A percentile compares a stretch with the other conserved stretches of the same genome.
These are phyloP conservation scores for Menura novaehollandiae DNA, from an alignment of 2,113 vertebrate genomes.

Conservation along the genomic window DNA sequence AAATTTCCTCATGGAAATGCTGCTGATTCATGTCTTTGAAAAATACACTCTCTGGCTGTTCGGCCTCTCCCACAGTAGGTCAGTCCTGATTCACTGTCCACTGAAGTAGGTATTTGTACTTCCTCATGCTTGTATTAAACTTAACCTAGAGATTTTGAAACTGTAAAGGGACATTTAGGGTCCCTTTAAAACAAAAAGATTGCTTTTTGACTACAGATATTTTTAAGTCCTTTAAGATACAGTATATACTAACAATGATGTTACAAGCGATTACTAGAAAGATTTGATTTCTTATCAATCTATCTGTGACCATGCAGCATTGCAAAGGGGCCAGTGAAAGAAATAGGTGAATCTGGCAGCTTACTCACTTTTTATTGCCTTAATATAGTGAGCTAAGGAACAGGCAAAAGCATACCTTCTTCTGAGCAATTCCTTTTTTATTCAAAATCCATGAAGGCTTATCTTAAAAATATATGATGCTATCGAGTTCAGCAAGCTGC, in stretches of 20 bases:
- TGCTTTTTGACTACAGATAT: not conserved
- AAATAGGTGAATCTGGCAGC: not conserved
- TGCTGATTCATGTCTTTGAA: not conserved
- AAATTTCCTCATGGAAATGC: not conserved
- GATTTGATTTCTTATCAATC: not conserved
- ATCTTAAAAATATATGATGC: slow-evolving; percentile 19
- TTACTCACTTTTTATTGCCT: not conserved
- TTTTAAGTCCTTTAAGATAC: not conserved
- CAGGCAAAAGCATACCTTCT: not conserved
- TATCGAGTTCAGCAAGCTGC: not conserved
- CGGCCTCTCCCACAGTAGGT: not conserved
- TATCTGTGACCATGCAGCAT: not conserved
- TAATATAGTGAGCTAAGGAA: not conserved
- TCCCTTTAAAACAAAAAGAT: not conserved
- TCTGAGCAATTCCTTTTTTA: not conserved
- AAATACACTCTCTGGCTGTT: not conserved
- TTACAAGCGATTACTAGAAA: not conserved
- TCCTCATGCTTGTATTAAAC: not conserved
- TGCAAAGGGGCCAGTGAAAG: not conserved
- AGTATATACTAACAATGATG: not conserved
- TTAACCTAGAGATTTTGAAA: not conserved
- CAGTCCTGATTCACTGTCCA: not conserved
- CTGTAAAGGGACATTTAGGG: not conserved
- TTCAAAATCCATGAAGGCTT: not conserved
- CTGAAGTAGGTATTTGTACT: not conserved